These are phyloP conservation scores for Digitonthophagus gazella DNA, from an alignment of 2,888 invertebrate genomes.

Conservation along the genomic window DNA sequence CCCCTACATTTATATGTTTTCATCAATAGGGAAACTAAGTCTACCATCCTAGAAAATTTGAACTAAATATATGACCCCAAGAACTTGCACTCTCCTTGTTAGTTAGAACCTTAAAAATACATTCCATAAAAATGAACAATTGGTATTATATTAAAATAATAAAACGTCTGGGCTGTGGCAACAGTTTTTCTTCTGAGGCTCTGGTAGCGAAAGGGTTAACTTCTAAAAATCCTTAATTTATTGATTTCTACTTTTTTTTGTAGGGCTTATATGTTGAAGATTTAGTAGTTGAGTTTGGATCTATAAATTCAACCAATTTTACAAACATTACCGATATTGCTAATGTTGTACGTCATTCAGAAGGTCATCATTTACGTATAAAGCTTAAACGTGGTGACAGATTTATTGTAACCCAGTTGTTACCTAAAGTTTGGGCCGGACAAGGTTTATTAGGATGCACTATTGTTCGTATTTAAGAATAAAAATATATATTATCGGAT, in stretches of 20 bases:
- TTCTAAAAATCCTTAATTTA: conserved; percentile 6
- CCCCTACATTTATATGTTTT: too few relatives aligned
- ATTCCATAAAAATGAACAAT: too few relatives aligned
- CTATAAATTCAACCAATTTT: conserved; percentile 70
- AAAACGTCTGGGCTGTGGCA: too few relatives aligned
- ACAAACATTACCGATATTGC: conserved; percentile 66
- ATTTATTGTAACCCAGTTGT: conserved; percentile 59
- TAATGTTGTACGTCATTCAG: conserved; percentile 63
- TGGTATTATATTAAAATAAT: too few relatives aligned
- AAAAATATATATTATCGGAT: too few relatives aligned
- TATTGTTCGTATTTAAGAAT: neutral
- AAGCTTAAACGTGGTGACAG: conserved; percentile 57
- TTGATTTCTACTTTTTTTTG: conserved; percentile 31
- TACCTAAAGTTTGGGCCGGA: conserved; percentile 75
- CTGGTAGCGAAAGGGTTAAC: too few relatives aligned
- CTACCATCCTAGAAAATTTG: too few relatives aligned
- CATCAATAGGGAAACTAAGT: too few relatives aligned
- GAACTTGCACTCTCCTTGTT: too few relatives aligned
- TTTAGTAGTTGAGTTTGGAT: conserved; percentile 74
- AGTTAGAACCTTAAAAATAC: too few relatives aligned
- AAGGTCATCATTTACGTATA: conserved; percentile 55
- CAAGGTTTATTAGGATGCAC: conserved; percentile 72
- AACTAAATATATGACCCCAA: too few relatives aligned
- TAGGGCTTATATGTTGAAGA: conserved; percentile 73
- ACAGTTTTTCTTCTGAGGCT: too few relatives aligned